Evolutionary conservation across 2,113 vertebrate species (phyloP).

Genomic region (Pelodiscus sinensis): DNA sequence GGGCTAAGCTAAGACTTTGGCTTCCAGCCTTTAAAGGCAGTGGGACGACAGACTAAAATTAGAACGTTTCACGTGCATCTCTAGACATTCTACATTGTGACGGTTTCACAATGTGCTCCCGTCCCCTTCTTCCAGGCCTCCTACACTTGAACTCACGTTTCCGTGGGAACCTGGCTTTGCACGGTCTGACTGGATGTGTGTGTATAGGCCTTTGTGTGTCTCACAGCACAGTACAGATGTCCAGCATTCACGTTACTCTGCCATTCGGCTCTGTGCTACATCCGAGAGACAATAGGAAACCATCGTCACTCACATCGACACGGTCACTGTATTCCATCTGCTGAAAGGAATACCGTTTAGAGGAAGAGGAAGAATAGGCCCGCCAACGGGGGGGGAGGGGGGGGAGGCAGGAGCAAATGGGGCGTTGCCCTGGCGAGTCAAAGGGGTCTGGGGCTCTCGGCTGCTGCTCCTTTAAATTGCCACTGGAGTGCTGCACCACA

Average conservation of each 20-base stretch:
- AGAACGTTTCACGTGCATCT: constrained; percentile 69
- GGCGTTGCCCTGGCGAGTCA: too few species aligned
- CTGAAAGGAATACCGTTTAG: constrained; percentile 9
- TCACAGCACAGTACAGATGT: not conserved
- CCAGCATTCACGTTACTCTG: not conserved
- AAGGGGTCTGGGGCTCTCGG: too few species aligned
- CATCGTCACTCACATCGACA: not conserved
- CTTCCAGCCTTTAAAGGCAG: constrained; percentile 69
- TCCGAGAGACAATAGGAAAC: not conserved
- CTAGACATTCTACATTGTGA: constrained; percentile 47
- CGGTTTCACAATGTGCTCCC: constrained; percentile 60
- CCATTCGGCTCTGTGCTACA: not conserved
- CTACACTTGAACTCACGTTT: constrained; percentile 21
- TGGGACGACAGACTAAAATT: constrained; percentile 30
- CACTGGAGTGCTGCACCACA: too few species aligned
- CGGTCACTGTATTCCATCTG: not conserved
- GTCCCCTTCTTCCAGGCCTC: constrained; percentile 59
- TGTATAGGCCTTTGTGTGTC: not conserved
- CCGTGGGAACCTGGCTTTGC: not conserved
- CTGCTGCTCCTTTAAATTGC: too few species aligned
- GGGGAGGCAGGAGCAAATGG: too few species aligned
- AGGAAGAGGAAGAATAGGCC: not conserved
- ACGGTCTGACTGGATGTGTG: not conserved
- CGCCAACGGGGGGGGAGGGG: too few species aligned
- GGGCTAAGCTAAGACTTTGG: constrained; percentile 45